These are phyloP conservation scores for Sycophaga agraensis DNA, from an alignment of 1,140 invertebrate species.

Conservation along the genomic window DNA sequence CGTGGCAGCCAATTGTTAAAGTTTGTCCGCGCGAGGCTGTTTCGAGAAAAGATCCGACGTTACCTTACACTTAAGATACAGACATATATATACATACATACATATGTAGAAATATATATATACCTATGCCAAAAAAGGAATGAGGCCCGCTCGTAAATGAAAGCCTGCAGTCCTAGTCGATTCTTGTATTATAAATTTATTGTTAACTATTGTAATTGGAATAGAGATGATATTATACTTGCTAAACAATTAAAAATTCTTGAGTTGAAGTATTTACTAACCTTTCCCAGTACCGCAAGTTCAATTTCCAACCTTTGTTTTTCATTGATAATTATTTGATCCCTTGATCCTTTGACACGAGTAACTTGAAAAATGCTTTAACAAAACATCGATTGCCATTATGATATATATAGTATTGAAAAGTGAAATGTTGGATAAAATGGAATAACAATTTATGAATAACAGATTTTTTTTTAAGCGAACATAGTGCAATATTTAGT, in stretches of 20 bases:
- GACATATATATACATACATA: neutral
- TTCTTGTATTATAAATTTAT: constrained; percentile 24
- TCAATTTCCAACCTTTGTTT: neutral
- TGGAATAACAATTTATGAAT: too few species aligned
- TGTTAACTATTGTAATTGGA: constrained; percentile 6
- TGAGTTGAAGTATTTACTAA: neutral
- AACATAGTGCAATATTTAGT: too few species aligned
- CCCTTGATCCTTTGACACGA: too few species aligned
- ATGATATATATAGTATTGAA: too few species aligned
- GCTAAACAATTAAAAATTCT: neutral
- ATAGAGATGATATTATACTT: constrained; percentile 9
- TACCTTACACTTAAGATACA: constrained; percentile 14
- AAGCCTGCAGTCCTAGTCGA: constrained; percentile 42
- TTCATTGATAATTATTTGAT: neutral
- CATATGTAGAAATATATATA: constrained; percentile 3
- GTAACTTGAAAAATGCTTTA: too few species aligned
- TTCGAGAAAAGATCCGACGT: neutral
- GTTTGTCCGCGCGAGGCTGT: neutral
- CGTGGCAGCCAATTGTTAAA: constrained; percentile 1
- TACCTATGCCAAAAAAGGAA: constrained; percentile 39
- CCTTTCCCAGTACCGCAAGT: neutral
- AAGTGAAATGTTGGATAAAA: too few species aligned
- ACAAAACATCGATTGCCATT: too few species aligned
- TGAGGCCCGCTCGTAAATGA: constrained; percentile 4
- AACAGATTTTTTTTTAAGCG: too few species aligned